A percentile compares a stretch with the other conserved stretches of the same genome.
phyloP scores from a whole-genome alignment of 2,888 invertebrate species.

The Hesperia comma region DNA sequence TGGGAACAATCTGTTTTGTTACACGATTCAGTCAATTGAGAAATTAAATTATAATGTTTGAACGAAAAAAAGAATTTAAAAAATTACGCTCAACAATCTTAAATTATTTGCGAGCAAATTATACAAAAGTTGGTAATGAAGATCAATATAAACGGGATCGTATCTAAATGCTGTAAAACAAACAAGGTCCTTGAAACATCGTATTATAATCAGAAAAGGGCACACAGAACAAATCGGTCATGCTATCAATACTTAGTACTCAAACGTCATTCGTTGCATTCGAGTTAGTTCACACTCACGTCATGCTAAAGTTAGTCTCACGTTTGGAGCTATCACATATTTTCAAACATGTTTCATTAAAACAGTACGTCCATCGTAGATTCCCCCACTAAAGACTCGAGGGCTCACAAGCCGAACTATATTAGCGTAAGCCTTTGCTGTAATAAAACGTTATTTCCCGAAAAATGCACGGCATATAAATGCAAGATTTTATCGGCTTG shows the following conservation, averaged over 20 bases:
- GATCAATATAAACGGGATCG: conserved; percentile 22
- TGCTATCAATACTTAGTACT: conserved; percentile 32
- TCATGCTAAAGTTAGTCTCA: conserved; percentile 65
- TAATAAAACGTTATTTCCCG: conserved; percentile 58
- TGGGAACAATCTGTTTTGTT: no score
- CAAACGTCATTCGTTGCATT: conserved; percentile 49
- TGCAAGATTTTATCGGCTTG: conserved; percentile 53
- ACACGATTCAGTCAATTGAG: no score
- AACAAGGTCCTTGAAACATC: conserved; percentile 18
- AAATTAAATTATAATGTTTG: no score
- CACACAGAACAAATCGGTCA: conserved; percentile 3
- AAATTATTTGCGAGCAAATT: not conserved
- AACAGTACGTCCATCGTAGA: conserved; percentile 66
- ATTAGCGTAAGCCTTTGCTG: conserved; percentile 72
- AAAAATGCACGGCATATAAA: conserved; percentile 56
- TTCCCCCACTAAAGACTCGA: conserved; percentile 53
- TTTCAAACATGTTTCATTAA: conserved; percentile 36
- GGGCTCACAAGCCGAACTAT: conserved; percentile 62
- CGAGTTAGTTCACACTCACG: conserved; percentile 71
- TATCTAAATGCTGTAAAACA: conserved; percentile 19
- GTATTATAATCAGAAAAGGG: conserved; percentile 8
- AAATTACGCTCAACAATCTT: no score
- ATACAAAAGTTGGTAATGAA: conserved; percentile 18
- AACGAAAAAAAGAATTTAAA: no score
- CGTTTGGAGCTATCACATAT: not conserved